Evolutionary conservation across 1,140 invertebrate genomes (phyloP).

Genomic region (Temnothorax nylanderi): DNA sequence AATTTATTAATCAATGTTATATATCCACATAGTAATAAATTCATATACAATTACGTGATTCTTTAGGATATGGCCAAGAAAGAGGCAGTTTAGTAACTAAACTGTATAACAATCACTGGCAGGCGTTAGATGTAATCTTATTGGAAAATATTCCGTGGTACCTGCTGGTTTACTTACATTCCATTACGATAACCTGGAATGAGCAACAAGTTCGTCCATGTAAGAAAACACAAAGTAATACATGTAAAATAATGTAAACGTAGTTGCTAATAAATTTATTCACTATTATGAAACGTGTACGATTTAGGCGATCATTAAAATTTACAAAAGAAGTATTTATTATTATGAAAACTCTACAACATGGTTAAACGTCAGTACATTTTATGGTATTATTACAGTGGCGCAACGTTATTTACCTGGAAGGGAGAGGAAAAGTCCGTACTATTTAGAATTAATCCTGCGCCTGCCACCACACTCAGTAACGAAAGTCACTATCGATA

Average conservation of each 20-base stretch:
- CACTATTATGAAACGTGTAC: neutral
- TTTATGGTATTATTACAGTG: conserved; percentile 75
- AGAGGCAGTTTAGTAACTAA: conserved; percentile 94
- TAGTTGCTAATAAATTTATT: conserved; percentile 17
- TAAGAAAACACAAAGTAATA: conserved; percentile 78
- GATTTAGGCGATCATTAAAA: conserved; percentile 31
- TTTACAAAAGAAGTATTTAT: conserved; percentile 44
- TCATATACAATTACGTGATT: conserved; percentile 5
- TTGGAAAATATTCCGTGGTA: conserved; percentile 97
- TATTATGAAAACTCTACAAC: conserved; percentile 37
- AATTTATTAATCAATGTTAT: neutral
- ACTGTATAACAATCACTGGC: conserved; percentile 92
- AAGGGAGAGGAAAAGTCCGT: conserved; percentile 92
- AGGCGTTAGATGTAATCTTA: conserved; percentile 89
- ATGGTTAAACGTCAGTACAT: conserved; percentile 5
- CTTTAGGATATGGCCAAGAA: conserved; percentile 91
- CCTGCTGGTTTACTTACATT: conserved; percentile 96
- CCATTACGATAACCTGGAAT: conserved; percentile 90
- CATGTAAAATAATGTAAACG: conserved; percentile 24
- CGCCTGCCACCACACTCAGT: conserved; percentile 92
- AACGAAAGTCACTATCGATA: conserved; percentile 94
- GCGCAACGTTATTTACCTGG: conserved; percentile 92
- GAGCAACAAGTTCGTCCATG: conserved; percentile 87
- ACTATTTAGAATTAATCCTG: conserved; percentile 96
- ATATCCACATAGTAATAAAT: neutral